Evolutionary conservation across 2,888 invertebrate genomes (phyloP).

Genomic region (Emmelina monodactyla): DNA sequence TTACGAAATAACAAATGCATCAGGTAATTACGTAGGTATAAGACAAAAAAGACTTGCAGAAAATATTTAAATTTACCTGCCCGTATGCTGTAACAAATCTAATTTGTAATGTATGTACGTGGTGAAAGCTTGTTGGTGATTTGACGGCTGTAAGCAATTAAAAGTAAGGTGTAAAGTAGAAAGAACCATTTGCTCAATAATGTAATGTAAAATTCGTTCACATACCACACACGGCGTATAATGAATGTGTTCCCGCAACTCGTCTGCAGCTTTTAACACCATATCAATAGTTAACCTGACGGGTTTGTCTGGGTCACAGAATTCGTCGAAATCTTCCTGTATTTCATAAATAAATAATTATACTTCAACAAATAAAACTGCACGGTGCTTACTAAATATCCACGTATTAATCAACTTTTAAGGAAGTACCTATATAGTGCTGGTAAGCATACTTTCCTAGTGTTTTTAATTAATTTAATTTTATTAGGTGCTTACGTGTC

Average conservation of each 20-base stretch:
- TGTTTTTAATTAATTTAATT: too few relatives aligned
- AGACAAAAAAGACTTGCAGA: background rate
- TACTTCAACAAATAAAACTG: too few relatives aligned
- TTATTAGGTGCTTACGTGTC: too few relatives aligned
- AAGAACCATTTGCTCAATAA: background rate
- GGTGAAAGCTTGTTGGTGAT: conserved; percentile 22
- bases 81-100: conserved; percentile 31
- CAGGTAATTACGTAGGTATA: background rate
- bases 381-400: too few relatives aligned
- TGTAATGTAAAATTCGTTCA: background rate
- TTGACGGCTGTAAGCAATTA: background rate
- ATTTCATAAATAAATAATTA: too few relatives aligned
- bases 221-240: conserved; percentile 3
- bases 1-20: background rate
- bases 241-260: background rate
- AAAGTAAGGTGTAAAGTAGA: background rate
- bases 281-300: conserved; percentile 4
- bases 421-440: too few relatives aligned
- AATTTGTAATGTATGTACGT: conserved; percentile 32
- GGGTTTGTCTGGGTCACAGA: conserved; percentile 11
- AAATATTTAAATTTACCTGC: conserved; percentile 23
- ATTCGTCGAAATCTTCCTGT: conserved; percentile 13
- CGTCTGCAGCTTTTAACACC: background rate
- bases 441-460: too few relatives aligned
- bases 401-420: too few relatives aligned